Evolutionary conservation across 2,113 vertebrate species (phyloP).

Genomic region (Pedetes capensis): DNA sequence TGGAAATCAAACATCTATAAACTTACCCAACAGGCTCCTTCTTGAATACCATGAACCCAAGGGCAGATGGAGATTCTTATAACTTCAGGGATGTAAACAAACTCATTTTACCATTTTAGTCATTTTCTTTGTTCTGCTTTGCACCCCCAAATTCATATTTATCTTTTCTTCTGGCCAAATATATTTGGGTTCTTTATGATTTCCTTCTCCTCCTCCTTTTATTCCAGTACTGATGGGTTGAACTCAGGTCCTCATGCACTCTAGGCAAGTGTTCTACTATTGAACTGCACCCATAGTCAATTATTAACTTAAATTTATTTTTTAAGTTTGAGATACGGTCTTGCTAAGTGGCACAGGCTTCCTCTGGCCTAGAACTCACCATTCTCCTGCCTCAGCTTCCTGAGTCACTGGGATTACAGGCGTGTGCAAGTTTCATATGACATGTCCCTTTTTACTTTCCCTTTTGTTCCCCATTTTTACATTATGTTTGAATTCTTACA

Average conservation of each 20-base stretch:
- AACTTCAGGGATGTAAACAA: slow-evolving; percentile 55
- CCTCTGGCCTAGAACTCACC: too few species aligned
- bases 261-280: too few species aligned
- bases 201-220: too few species aligned
- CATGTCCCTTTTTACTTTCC: background rate
- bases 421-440: slow-evolving; percentile 67
- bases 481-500: slow-evolving; percentile 48
- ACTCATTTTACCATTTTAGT: slow-evolving; percentile 57
- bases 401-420: too few species aligned
- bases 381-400: too few species aligned
- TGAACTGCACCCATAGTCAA: too few species aligned
- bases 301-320: too few species aligned
- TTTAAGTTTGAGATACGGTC: too few species aligned
- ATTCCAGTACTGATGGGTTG: too few species aligned
- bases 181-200: slow-evolving; percentile 65
- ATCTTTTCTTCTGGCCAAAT: slow-evolving; percentile 58
- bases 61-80: background rate
- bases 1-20: slow-evolving; percentile 54
- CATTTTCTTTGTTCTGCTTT: slow-evolving; percentile 56
- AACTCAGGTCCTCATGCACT: too few species aligned
- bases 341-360: too few species aligned
- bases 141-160: slow-evolving; percentile 40
- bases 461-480: slow-evolving; percentile 5
- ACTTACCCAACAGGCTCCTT: background rate
- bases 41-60: slow-evolving; percentile 8